phyloP scores from a whole-genome alignment of 2,888 invertebrate species.

The Eueremaeus valkanovi region DNA sequence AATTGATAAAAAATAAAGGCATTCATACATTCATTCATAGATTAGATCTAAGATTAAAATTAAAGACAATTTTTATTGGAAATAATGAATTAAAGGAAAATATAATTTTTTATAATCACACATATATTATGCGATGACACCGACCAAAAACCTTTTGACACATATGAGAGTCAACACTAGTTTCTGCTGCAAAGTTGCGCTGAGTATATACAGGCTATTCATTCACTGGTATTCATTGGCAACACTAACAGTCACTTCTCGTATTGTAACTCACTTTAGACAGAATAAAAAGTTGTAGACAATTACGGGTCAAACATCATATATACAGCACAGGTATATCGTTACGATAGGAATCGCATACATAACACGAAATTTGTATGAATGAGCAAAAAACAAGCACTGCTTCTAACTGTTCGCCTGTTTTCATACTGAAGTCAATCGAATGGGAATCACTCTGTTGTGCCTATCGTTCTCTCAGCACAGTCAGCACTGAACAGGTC shows the following conservation, averaged over 20 bases:
- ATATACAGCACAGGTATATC: neutral
- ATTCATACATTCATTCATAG: neutral
- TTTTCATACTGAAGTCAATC: constrained; percentile 7
- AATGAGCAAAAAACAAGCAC: constrained; percentile 4
- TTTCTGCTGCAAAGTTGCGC: neutral
- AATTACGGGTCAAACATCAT: constrained; percentile 13
- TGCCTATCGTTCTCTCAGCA: neutral
- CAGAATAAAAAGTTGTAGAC: neutral
- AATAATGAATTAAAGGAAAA: neutral
- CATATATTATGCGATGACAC: neutral
- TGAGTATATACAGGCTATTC: neutral
- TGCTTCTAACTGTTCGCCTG: constrained; percentile 7
- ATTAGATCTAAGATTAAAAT: neutral
- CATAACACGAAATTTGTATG: neutral
- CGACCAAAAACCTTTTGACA: constrained; percentile 25
- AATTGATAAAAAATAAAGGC: neutral
- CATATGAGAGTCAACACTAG: neutral
- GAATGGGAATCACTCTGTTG: neutral
- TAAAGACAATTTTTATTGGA: neutral
- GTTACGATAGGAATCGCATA: neutral
- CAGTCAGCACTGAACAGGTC: neutral
- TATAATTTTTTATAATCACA: neutral
- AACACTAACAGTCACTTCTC: too few relatives aligned
- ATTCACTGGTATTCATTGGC: too few relatives aligned
- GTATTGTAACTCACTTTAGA: too few relatives aligned